A percentile compares a stretch with the other conserved stretches of the same genome.
phyloP scores from a whole-genome alignment of 2,888 invertebrate genomes.

The Drosophila peninsularis region DNA sequence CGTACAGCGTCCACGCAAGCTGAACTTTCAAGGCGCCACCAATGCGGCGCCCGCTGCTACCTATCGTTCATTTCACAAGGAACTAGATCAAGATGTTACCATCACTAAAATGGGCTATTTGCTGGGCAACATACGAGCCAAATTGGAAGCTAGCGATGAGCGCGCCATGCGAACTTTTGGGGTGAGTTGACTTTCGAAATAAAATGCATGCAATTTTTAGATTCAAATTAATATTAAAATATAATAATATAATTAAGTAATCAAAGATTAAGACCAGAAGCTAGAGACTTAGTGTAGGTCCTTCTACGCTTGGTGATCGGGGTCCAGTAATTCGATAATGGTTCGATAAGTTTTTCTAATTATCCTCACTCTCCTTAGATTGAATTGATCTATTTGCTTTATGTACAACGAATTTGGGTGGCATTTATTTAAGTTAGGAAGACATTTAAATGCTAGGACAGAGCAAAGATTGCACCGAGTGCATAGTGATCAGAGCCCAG shows the following conservation, averaged over 20 bases:
- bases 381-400: not conserved
- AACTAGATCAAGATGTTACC: slow-evolving; percentile 82
- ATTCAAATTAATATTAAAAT: too few relatives aligned
- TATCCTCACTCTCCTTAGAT: too few relatives aligned
- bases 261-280: not conserved
- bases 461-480: slow-evolving; percentile 88
- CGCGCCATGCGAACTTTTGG: slow-evolving; percentile 76
- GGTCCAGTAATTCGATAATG: not conserved
- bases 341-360: not conserved
- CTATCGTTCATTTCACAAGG: slow-evolving; percentile 82
- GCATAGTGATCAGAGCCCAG: slow-evolving; percentile 94
- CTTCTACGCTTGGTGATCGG: not conserved
- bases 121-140: slow-evolving; percentile 81
- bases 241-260: too few relatives aligned
- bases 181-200: slow-evolving; percentile 63
- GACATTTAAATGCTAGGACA: slow-evolving; percentile 40
- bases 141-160: slow-evolving; percentile 81
- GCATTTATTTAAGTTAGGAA: not conserved
- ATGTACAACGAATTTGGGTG: slow-evolving; percentile 10
- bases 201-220: not conserved
- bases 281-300: not conserved
- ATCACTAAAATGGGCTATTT: slow-evolving; percentile 82
- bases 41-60: slow-evolving; percentile 60
- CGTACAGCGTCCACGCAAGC: slow-evolving; percentile 65
- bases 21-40: slow-evolving; percentile 66